Base-by-base conservation (phyloP, 2,113 vertebrate genomes). In the Dendrocopos noguchii region DNA sequence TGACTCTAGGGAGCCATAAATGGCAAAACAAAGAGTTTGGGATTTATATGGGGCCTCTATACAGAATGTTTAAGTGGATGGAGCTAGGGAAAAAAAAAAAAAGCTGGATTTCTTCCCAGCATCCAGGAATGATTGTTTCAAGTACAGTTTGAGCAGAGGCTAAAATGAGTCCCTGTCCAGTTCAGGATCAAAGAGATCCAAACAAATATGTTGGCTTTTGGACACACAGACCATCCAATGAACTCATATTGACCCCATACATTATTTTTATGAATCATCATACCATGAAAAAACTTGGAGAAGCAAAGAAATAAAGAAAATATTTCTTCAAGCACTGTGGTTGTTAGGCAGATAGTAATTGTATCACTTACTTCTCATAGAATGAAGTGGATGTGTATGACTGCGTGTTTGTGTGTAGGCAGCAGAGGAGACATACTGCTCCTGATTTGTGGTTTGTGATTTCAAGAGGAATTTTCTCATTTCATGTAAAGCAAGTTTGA, bases 1-100 rank as follows among this genome's bases (percentile, higher is more conserved):
- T 68, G 84, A 78, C 93, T 75, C 77, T 47, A n/a, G 85, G 84
- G 95, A 90, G 33, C 77, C 65, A 53, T 90, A 83, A 91, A 84
- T 76, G 77, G 80, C 73, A 81, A 95, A 93, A 83, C 74, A 61
- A 65, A 91, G 74, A 29, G 20, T 27, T 33, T 55, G 67, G 67
- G 68, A 64, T 94, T 80, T 80, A 44, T 87, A 31, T 42, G 36
- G 39, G 77, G 66, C 33, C 52, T 64, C 39, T 88, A 21, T 77
- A 60, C 44, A 70, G 82, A 72, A 50, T 55, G 15, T 77, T 53
- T 78, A 80, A 91, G 71, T 71, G 34, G 59, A 91, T 77, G 60
- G 10, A 61, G 18, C 33, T 44, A 33, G 36, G 33, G 61, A 88
- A 78, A 91, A 12, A 67, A 55, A 88, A 67, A 55, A 88, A 72